phyloP scores from a whole-genome alignment of 1,140 invertebrate genomes.

The Ceratosolen solmsi region DNA sequence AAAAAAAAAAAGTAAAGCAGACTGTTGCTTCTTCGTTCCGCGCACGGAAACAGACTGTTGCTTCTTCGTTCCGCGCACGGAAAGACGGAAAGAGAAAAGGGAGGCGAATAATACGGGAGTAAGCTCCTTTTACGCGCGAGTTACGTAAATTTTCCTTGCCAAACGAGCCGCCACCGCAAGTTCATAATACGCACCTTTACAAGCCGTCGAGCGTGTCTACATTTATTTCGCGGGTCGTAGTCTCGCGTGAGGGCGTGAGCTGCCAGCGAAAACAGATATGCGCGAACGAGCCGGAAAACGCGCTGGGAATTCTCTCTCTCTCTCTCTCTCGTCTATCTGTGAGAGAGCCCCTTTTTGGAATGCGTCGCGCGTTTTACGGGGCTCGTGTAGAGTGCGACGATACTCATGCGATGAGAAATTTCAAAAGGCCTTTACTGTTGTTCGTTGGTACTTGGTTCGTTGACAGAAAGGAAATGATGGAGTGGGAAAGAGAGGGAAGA shows the following conservation, averaged over 20 bases:
- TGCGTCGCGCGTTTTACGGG: neutral
- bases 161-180: neutral
- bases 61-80: too few relatives aligned
- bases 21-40: too few relatives aligned
- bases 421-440: conserved; percentile 9
- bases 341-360: neutral
- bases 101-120: neutral
- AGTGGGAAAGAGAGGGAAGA: neutral
- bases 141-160: neutral
- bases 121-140: neutral
- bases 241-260: neutral
- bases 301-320: neutral
- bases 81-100: neutral
- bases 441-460: neutral
- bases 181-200: neutral
- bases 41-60: too few relatives aligned
- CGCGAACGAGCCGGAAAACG: conserved; percentile 21
- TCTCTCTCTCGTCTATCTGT: neutral
- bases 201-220: neutral
- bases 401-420: conserved; percentile 17
- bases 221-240: neutral
- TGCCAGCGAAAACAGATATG: conserved; percentile 3
- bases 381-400: neutral
- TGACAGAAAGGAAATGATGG: neutral
- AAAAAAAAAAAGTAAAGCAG: too few relatives aligned